Evolutionary conservation across 1,140 invertebrate species (phyloP).

Genomic region (Phortica variegata): DNA sequence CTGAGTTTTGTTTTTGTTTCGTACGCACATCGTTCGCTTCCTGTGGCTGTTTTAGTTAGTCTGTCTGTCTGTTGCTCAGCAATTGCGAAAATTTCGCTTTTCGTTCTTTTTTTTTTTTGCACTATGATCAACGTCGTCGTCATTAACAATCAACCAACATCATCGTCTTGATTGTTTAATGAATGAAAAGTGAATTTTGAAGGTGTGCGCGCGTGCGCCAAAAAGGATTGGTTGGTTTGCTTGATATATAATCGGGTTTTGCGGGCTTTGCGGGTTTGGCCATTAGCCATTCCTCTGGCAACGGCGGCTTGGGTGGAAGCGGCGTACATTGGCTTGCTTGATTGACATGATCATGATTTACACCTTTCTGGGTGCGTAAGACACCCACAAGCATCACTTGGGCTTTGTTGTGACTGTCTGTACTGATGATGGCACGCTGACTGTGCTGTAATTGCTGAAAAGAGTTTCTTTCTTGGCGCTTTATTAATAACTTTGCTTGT

Average conservation of each 20-base stretch:
- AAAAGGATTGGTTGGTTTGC: constrained; percentile 34
- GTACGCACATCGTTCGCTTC: too few relatives aligned
- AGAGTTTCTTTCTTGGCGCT: too few relatives aligned
- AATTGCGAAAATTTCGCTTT: constrained; percentile 44
- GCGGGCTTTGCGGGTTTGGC: too few relatives aligned
- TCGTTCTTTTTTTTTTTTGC: constrained; percentile 14
- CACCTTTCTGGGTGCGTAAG: constrained; percentile 54
- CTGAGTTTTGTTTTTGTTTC: too few relatives aligned
- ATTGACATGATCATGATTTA: constrained; percentile 56
- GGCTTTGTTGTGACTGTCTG: constrained; percentile 4
- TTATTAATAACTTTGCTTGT: constrained; percentile 18
- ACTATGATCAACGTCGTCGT: constrained; percentile 17
- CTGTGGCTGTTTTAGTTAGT: too few relatives aligned
- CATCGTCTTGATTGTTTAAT: constrained; percentile 26
- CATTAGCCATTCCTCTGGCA: too few relatives aligned
- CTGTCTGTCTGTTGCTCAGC: too few relatives aligned
- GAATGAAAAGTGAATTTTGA: constrained; percentile 33
- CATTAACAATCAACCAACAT: constrained; percentile 6
- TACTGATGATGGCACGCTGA: constrained; percentile 9
- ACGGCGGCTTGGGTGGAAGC: too few relatives aligned
- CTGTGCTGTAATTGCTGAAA: constrained; percentile 36
- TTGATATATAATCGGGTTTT: too few relatives aligned
- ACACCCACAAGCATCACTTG: constrained; percentile 34
- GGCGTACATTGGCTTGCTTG: too few relatives aligned
- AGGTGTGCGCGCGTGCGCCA: constrained; percentile 29